Base-by-base conservation (phyloP, 2,888 invertebrate genomes). In the Eristalis intricaria region DNA sequence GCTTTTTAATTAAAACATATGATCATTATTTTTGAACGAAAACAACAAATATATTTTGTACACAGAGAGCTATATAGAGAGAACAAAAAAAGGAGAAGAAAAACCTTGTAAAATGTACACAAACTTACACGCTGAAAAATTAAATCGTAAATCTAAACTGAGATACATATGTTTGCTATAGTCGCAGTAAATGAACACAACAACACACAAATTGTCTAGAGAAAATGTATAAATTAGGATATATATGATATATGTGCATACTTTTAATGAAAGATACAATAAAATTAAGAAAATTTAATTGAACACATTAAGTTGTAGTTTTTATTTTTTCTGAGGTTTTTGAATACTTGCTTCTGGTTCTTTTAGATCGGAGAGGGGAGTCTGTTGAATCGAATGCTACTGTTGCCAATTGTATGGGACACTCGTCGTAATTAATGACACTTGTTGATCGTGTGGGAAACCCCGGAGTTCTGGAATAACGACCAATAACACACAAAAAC, bases 191-290 rank as follows among this genome's bases (percentile, higher is more conserved):
- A 50, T 60, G 15, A 86, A 82, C 61, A 85, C 61, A 81, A 56
- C 35, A 74, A 1, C 15, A 78, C 56, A 78, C 58, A 81, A 83
- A 86, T 75, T 83, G 83, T 66, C 50, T 86, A 68, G 65, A 86
- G 70, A 79, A 86, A 82, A 65, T 86, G 86, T 86, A 82, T 71
- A 86, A 82, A 81, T 35, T 83, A 86, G 86, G 68, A 71, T 86
- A 79, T 70, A 19, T 50, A 81, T 40, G 11, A 73, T 61, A 68
- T 61, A 70, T 83, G 77, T 78, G 83, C 77, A 83, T 83, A 83
- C 68, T 76, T 77, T 73, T 65, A 77, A 76, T 71, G 64, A 68
- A 70, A 63, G 63, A 83, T 66, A 86, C 61, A 84, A 84, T 71
- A 65, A 86, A 86, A 75, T 60, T 70, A 83, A 79, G 78, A n/a